Base-by-base conservation (phyloP, 2,888 invertebrate genomes). In the Idaea dimidiata region DNA sequence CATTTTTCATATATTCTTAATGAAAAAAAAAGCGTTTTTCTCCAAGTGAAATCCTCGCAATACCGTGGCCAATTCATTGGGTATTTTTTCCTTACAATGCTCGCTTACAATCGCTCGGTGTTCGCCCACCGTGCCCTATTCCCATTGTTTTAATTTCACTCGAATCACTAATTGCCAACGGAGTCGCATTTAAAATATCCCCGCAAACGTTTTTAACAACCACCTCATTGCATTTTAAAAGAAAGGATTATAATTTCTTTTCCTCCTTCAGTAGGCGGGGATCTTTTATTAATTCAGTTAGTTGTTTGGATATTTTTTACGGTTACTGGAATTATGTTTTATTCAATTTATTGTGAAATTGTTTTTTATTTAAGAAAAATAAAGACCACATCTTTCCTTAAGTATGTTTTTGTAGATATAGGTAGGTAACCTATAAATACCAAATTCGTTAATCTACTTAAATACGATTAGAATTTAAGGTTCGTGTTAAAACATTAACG, bases 141-240 rank as follows among this genome's bases (percentile, higher is more conserved):
- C 76, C 80, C 87, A 89, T 91, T 91, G 91, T 91, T 90, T 90
- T 91, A 91, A 90, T 88, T 88, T 87, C 84, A 81, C 84, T 80
- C 77, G 84, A 79, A 86, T 88, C 88, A 87, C 91, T 91, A 91
- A 91, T 91, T 91, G 89, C 90, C 82, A 82, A 80, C 82, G 84
- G 81, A 83, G 85, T 77, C 82, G 86, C 86, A 85, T 89, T 89
- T 88, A 86, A 88, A 88, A 89, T 89, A 86, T 84, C 83, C 84
- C 89, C 86, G 79, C 89, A 88, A 90, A 88, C 89, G 87, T 86
- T 90, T 88, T 87, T 87, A 89, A 88, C 88, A 87, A 87, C 89
- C 91, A 89, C 87, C 90, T 90, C 91, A 91, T 89, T 91, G 91
- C 91, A 90, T 91, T 92, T 91, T 91, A 89, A 90, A 91, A 89